phyloP scores from a whole-genome alignment of 2,888 invertebrate species.

The Tenthredo livida region DNA sequence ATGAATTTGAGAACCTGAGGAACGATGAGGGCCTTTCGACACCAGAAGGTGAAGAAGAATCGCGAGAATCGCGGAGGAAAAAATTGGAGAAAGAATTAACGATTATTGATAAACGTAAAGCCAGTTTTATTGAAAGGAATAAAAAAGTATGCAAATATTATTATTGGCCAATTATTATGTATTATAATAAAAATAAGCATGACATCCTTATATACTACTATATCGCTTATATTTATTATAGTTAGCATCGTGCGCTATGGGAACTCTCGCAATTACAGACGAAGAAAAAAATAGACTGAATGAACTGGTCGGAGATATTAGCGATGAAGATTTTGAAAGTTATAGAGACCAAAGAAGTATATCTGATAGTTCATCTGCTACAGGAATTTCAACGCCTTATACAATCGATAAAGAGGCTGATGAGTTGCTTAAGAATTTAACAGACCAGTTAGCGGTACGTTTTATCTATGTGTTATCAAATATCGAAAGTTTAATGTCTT shows the following conservation, averaged over 20 bases:
- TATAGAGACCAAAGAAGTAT: neutral
- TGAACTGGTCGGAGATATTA: constrained; percentile 10
- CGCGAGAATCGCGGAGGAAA: neutral
- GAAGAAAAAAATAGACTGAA: constrained; percentile 52
- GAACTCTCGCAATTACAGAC: constrained; percentile 50
- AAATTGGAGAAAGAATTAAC: constrained; percentile 35
- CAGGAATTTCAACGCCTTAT: constrained; percentile 30
- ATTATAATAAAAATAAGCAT: neutral
- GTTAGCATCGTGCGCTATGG: constrained; percentile 44
- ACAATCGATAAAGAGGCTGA: constrained; percentile 34
- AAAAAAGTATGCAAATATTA: constrained; percentile 21
- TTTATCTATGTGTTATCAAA: no score
- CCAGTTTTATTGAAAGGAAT: constrained; percentile 32
- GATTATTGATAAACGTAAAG: constrained; percentile 18
- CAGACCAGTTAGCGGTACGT: neutral
- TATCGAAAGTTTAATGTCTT: no score
- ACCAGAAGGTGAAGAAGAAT: neutral
- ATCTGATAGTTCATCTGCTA: neutral
- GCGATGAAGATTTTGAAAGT: neutral
- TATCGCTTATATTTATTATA: neutral
- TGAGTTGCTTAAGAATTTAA: constrained; percentile 29
- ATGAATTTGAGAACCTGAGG: neutral
- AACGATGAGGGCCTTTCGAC: neutral
- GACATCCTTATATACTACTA: no score
- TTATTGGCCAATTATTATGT: neutral